Evolutionary conservation across 2,113 vertebrate genomes (phyloP), one percentile per base, ranked within the genome.

Genomic region (Trichomycterus rosablanca): DNA sequence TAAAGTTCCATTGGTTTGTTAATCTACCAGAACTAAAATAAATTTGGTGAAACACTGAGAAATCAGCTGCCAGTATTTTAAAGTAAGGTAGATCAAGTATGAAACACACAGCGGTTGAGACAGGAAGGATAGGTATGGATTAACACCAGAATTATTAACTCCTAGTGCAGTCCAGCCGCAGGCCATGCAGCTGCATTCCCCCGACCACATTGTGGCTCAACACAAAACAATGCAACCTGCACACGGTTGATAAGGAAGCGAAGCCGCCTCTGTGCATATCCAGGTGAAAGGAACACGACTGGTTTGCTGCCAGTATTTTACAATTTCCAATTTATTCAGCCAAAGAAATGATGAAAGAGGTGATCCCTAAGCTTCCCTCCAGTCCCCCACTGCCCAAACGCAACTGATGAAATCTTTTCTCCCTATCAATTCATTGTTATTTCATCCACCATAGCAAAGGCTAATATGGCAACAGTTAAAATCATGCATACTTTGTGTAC

Each of bases 221-320:
- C 4, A 63, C 74, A 84, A 72, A 83, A 86, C 79, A 85, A 84
- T 79, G 72, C 59, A 81, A 83, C 83, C 83, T 86, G 84, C 78
- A 75, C 68, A 72, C 51, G 1, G 71, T 78, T 83, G 86, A 85
- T 84, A 86, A 85, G 81, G 65, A 82, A 79, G 80, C 63, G 60
- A 78, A 74, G 68, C 59, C 67, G 66, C 66, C 76, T 59, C 4
- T 46, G 75, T 77, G 67, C 73, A 73, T 43, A 80, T 78, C 74
- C 79, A 85, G 83, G 83, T 86, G 84, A 86, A 78, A n/a, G n/a
- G 72, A 81, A 83, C 77, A 81, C 67, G 76, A 82, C n/a, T n/a
- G n/a, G n/a, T n/a, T n/a, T n/a, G n/a, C 72, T 75, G 74, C 73
- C 57, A 62, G 71, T 77, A 78, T 80, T 76, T 72, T 66, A 71